Base-by-base conservation (phyloP, 2,797 vertebrate genomes). In the Toxotes lorentzi region DNA sequence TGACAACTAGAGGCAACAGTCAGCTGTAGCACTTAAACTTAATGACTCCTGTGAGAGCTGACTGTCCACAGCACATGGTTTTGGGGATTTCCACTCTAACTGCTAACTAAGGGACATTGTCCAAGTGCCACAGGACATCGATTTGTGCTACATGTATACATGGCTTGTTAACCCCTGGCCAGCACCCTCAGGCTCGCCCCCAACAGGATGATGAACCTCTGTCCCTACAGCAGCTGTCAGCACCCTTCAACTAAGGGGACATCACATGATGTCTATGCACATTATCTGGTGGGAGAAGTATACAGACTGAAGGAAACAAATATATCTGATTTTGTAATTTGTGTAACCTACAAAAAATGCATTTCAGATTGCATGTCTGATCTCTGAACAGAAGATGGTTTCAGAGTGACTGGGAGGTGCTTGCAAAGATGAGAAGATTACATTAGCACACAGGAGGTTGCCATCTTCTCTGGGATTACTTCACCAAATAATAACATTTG, bases 401-500 rank as follows among this genome's bases (percentile, higher is more conserved):
- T 93, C 83, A 88, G 78, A 85, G 83, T 58, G 67, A 83, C 70
- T 86, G 68, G 84, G 82, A 85, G 73, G 35, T 70, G 84, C 84
- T 88, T 79, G 70, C 73, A 77, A 79, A 88, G 81, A 90, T 86
- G 80, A 82, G 79, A 84, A 94, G 87, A 94, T 93, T 94, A 81
- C 83, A 94, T 94, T 94, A 95, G 85, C 59, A 64, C 76, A 84
- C 84, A 93, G 90, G 78, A 91, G 86, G 91, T 79, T 89, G 90
- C 89, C 86, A 87, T 92, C 74, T 86, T 89, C 89, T 85, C 78
- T 88, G 81, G 83, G 86, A 92, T 94, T 91, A 91, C 86, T 88
- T 87, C 88, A 89, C 78, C 77, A 93, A 95, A 94, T 95, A 95
- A 95, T 89, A 93, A 92, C 90, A 93, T 95, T 94, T 95, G 79